Conservation (phyloP, 2,797 vertebrate species). For the Pachyuromys duprasi region DNA sequence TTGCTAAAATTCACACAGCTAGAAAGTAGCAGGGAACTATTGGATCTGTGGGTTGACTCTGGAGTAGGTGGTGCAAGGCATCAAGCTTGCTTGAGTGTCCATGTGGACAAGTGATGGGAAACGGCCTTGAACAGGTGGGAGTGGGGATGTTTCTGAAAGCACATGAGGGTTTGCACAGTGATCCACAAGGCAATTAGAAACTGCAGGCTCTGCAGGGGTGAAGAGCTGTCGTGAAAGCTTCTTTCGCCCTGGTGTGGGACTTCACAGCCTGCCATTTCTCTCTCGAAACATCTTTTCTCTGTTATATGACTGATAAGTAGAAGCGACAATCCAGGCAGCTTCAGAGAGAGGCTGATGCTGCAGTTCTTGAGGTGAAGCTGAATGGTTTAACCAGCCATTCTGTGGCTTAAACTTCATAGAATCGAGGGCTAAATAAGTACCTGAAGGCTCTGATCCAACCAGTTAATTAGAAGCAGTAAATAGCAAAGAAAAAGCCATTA, state of each 20-base stretch:
- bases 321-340: background rate
- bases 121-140: background rate
- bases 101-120: background rate
- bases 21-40: background rate
- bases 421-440: constrained; percentile 63
- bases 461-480: constrained; percentile 79
- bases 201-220: background rate
- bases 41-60: background rate
- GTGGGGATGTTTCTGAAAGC: background rate
- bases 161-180: background rate
- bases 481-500: constrained; percentile 69
- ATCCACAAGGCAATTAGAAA: background rate
- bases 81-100: background rate
- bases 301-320: background rate
- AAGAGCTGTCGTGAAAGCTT: background rate
- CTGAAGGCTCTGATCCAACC: constrained; percentile 62
- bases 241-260: background rate
- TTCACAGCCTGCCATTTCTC: background rate
- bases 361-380: background rate
- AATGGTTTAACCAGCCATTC: background rate
- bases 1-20: background rate
- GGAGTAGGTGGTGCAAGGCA: background rate
- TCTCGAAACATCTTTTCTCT: background rate
- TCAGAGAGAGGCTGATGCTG: background rate
- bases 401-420: constrained; percentile 54